Conservation (phyloP, 2,797 vertebrate genomes). For the Myripristis jacobus region DNA sequence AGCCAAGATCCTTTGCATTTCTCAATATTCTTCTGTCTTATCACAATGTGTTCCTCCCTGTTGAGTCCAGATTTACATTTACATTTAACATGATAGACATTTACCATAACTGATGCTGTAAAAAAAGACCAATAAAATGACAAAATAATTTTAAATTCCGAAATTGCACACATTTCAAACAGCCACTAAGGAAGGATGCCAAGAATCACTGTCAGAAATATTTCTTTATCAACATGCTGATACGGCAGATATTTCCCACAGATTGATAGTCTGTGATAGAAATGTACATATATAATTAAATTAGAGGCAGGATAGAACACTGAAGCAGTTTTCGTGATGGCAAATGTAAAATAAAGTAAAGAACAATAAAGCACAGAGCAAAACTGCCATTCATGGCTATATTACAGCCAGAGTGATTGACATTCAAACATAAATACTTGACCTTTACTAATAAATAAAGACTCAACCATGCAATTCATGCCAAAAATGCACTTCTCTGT, state of each 20-base stretch:
- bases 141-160: not conserved
- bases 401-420: too few relatives aligned
- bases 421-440: not conserved
- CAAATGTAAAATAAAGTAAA: not conserved
- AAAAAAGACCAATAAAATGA: too few relatives aligned
- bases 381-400: not conserved
- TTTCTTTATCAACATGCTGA: not conserved
- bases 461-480: not conserved
- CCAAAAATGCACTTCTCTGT: not conserved
- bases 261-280: not conserved
- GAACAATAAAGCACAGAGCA: not conserved
- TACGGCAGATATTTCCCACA: not conserved
- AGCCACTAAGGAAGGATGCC: not conserved
- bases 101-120: not conserved
- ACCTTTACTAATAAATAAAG: not conserved
- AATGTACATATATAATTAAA: not conserved
- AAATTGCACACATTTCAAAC: not conserved
- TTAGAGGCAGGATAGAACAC: too few relatives aligned
- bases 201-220: not conserved
- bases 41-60: conserved; percentile 33
- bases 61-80: conserved; percentile 17
- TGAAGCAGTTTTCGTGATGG: too few relatives aligned
- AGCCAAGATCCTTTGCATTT: conserved; percentile 36
- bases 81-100: not conserved
- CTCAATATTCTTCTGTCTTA: conserved; percentile 35